Evolutionary conservation across 2,113 vertebrate genomes (phyloP), one percentile per base, ranked within the genome.

Genomic region (Melozone crissalis): DNA sequence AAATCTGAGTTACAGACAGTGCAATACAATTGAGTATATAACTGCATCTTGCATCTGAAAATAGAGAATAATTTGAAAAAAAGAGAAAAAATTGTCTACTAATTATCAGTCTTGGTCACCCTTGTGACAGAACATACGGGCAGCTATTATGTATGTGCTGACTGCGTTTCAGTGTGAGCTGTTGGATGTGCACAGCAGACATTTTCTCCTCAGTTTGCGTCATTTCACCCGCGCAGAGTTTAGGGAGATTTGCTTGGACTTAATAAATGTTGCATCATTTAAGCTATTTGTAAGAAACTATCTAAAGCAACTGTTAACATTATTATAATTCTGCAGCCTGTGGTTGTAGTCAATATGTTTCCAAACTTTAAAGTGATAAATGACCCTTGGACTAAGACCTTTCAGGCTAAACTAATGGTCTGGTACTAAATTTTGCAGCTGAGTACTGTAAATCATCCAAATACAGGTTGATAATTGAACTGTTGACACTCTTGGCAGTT

Each of bases 401-500:
- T 87, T 65, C 72, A 57, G 79, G 80, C 62, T 90, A 51, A 82
- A 39, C 77, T 84, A 82, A 92, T 90, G 67, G 73, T n/a, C 80
- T 72, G 54, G n/a, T 89, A 77, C 85, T 94, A 89, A 91, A 87
- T 97, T 89, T 87, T 97, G 94, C 69, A 94, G 67, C 90, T 96
- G 84, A 93, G 79, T 87, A 85, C 90, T 84, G 71, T 93, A 96
- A 95, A 91, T 94, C 86, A 95, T 92, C 82, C 68, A 21, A 93
- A 83, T 80, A 74, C 0, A 23, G 62, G 52, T 86, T 90, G 78
- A 87, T 96, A 95, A 94, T 72, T 93, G 87, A 96, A 75, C 69
- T 43, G 52, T 81, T 83, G 93, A 90, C 87, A 92, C 79, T 55
- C 66, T 59, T 95, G 90, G 86, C 92, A 85, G 46, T 92, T 87